Conservation (phyloP, 2,797 vertebrate species). For the Bradypodion pumilum region DNA sequence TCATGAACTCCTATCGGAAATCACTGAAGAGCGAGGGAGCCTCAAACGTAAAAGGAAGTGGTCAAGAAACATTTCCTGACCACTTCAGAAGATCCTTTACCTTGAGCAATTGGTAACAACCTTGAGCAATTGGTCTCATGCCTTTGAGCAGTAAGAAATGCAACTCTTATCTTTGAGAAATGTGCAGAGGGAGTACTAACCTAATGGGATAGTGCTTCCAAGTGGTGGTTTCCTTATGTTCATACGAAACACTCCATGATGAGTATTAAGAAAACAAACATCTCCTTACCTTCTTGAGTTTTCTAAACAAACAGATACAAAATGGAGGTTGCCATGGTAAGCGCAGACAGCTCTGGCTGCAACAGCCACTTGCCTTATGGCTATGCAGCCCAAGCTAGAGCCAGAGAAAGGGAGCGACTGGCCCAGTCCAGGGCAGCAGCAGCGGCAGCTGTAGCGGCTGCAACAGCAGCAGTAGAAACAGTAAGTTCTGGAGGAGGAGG, state of each 20-base stretch:
- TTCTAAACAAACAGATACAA: constrained; percentile 46
- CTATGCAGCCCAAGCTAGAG: constrained; percentile 90
- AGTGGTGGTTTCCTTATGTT: constrained; percentile 58
- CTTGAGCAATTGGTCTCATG: constrained; percentile 29
- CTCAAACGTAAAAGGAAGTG: constrained; percentile 36
- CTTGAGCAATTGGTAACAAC: constrained; percentile 13
- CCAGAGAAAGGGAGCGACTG: constrained; percentile 86
- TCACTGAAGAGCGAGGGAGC: neutral
- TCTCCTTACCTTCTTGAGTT: constrained; percentile 10
- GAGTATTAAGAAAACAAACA: neutral
- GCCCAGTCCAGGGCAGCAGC: constrained; percentile 83
- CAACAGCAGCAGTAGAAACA: constrained; percentile 74
- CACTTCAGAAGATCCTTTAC: constrained; percentile 17
- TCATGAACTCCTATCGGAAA: constrained; percentile 36
- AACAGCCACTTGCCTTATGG: constrained; percentile 95
- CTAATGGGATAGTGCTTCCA: constrained; percentile 20
- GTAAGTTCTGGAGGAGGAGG: constrained; percentile 73
- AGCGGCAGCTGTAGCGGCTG: constrained; percentile 77
- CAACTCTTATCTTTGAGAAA: neutral
- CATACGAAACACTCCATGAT: constrained; percentile 32
- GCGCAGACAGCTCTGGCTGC: constrained; percentile 93
- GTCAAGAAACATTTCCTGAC: constrained; percentile 41
- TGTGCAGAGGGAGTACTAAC: neutral
- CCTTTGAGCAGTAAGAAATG: constrained; percentile 25
- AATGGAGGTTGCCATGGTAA: constrained; percentile 99